These are phyloP conservation scores for Ellobius talpinus DNA, from an alignment of 2,113 vertebrate species.

Conservation along the genomic window DNA sequence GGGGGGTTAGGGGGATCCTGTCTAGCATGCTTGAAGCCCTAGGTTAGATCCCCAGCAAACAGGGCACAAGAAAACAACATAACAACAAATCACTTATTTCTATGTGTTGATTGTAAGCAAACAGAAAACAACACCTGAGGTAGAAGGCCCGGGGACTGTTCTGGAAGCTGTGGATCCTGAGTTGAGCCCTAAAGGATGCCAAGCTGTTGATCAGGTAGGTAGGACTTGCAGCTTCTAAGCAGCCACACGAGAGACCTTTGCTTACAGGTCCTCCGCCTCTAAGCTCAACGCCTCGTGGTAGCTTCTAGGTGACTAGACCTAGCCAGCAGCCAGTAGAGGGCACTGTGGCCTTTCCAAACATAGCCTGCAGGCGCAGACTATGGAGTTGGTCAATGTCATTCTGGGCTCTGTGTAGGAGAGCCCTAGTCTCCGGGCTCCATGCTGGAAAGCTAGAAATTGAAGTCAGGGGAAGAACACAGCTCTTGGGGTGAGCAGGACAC, in stretches of 20 bases:
- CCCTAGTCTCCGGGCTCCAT: background rate
- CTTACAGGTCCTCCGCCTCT: background rate
- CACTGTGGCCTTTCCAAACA: background rate
- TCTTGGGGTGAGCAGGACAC: background rate
- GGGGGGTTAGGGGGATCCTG: background rate
- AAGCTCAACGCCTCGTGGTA: too few species aligned
- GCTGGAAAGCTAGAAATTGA: background rate
- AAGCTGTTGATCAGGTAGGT: background rate
- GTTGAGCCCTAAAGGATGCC: background rate
- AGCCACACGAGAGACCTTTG: background rate
- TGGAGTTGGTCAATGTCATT: background rate
- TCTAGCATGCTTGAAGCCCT: background rate
- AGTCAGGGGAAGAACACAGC: background rate
- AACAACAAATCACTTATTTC: background rate
- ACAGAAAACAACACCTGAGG: background rate
- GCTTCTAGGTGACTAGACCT: background rate
- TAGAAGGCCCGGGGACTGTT: background rate
- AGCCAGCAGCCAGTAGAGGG: conserved; percentile 61
- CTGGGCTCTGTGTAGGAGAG: background rate
- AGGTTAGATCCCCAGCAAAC: background rate
- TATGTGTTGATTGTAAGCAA: background rate
- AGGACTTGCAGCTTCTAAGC: background rate
- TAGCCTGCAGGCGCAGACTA: accelerated
- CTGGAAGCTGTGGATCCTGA: background rate
- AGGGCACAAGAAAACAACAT: background rate